phyloP scores from a whole-genome alignment of 2,113 vertebrate species.

The Parus major region DNA sequence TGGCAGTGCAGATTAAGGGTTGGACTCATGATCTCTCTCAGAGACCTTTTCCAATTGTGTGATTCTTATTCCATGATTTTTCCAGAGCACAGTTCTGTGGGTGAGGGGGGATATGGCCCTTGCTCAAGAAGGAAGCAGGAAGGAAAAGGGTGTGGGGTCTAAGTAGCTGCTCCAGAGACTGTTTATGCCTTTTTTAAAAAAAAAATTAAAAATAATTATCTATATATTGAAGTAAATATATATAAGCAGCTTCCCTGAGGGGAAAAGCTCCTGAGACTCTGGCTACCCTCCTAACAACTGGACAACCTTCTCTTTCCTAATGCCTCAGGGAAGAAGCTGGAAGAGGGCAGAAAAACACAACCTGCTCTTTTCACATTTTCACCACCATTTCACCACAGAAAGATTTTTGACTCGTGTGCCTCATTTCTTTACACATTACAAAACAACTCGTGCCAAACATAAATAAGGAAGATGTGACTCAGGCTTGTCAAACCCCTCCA shows the following conservation, averaged over 20 bases:
- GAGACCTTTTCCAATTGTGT: not conserved
- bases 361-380: not conserved
- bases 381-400: not conserved
- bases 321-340: not conserved
- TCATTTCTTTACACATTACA: not conserved
- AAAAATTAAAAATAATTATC: not conserved
- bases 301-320: not conserved
- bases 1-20: not conserved
- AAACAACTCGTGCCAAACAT: not conserved
- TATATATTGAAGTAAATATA: not conserved
- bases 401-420: not conserved
- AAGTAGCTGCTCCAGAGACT: not conserved
- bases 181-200: not conserved
- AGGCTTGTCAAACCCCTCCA: not conserved
- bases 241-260: not conserved
- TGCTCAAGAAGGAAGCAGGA: not conserved
- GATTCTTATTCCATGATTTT: not conserved
- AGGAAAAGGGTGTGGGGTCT: not conserved
- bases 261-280: not conserved
- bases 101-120: not conserved
- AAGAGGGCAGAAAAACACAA: not conserved
- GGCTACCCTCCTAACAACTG: not conserved
- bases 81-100: not conserved
- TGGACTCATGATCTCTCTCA: not conserved
- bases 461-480: not conserved